Percentiles rank a stretch among this genome's conserved stretches.
Conservation (phyloP, 2,113 vertebrate genomes). For the Charadrius vociferus region DNA sequence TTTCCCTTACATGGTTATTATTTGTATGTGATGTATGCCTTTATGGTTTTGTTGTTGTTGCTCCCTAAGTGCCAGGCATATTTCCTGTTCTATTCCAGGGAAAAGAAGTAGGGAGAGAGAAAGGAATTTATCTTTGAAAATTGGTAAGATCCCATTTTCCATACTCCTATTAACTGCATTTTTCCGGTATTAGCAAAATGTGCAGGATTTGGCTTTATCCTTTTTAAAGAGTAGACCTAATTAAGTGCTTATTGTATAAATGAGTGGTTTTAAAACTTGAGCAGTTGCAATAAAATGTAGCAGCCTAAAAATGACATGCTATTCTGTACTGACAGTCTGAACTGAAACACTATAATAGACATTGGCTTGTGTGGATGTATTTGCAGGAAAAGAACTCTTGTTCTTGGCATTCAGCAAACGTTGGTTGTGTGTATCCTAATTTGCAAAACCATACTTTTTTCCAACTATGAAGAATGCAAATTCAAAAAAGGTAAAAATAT, state of each 20-base stretch:
- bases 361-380: background rate
- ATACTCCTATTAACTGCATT: background rate
- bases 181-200: background rate
- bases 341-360: background rate
- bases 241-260: constrained; percentile 9
- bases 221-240: background rate
- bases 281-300: background rate
- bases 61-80: background rate
- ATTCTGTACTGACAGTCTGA: background rate
- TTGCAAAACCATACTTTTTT: background rate
- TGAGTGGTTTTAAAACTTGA: background rate
- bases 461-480: background rate
- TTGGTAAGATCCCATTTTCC: background rate
- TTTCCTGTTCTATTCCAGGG: background rate
- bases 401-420: background rate
- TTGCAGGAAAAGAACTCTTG: background rate
- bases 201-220: constrained; percentile 11
- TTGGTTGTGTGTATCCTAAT: background rate
- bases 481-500: background rate
- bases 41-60: background rate
- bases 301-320: background rate
- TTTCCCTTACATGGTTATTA: background rate
- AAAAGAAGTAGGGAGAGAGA: background rate
- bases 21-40: background rate
- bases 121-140: background rate